A percentile compares a stretch with the other conserved stretches of the same genome.
phyloP scores from a whole-genome alignment of 1,140 invertebrate genomes.

The Cotesia chilonis region DNA sequence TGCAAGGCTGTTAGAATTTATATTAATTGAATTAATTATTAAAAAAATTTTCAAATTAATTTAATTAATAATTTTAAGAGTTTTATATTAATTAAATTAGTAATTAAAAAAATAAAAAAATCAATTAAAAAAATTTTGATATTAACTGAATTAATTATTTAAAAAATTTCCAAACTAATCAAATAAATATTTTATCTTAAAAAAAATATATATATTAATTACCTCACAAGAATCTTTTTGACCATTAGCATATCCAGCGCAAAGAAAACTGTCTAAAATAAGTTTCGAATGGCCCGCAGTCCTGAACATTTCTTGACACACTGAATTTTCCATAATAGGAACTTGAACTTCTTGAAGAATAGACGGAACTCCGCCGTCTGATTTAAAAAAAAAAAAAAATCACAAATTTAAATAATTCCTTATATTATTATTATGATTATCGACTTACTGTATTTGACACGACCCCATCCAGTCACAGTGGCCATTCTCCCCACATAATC shows the following conservation, averaged over 20 bases:
- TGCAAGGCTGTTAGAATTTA: no score
- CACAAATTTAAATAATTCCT: slow-evolving; percentile 3
- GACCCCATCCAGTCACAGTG: slow-evolving; percentile 82
- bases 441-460: slow-evolving; percentile 70
- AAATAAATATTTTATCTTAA: no score
- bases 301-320: slow-evolving; percentile 94
- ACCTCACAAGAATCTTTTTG: slow-evolving; percentile 95
- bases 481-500: slow-evolving; percentile 86
- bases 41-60: no score
- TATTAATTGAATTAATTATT: no score
- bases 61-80: no score
- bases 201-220: slow-evolving; percentile 34
- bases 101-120: no score
- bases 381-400: slow-evolving; percentile 12
- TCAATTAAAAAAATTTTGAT: no score
- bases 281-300: slow-evolving; percentile 87
- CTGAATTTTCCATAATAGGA: slow-evolving; percentile 88
- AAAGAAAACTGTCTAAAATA: slow-evolving; percentile 90
- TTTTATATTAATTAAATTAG: no score
- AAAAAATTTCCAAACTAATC: no score
- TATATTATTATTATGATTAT: neutral
- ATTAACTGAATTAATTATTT: no score
- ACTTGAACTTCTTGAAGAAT: slow-evolving; percentile 91
- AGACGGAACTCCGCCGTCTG: slow-evolving; percentile 86
- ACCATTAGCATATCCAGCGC: slow-evolving; percentile 91